Base-by-base conservation (phyloP, 2,888 invertebrate species). In the Strigamia maritima region DNA sequence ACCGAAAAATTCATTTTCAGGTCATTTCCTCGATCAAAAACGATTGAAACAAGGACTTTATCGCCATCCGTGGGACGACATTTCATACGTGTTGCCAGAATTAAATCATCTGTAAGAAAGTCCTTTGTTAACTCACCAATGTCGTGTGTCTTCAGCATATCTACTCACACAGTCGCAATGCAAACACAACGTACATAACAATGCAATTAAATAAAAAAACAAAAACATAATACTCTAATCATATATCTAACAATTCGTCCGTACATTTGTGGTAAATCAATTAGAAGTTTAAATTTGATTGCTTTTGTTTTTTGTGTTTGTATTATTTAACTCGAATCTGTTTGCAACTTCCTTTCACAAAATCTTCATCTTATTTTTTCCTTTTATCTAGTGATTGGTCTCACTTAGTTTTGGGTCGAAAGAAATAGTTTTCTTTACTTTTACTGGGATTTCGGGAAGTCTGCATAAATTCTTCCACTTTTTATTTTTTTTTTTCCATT, bases 51-150 rank as follows among this genome's bases (percentile, higher is more conserved):
- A 99, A 88, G 99, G 98, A 8, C 90, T 99, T 4, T 99, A 99
- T 88, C 92, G 99, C 83, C 99, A 99, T 88, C 99, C 99, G 0
- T 99, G 99, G 99, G 99, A 99, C 86, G 99, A 99, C 86, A 99
- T 99, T 88, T 92, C 93, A 0, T 94, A 94, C 85, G 91, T 94
- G 81, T 88, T 94, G 85, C 93, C 94, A 6, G 93, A 94, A 83
- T 79, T 82, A 65, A 81, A 80, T 78, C 80, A 80, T 19, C 19
- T 49, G 49, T 49, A 49, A 49, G 49, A 49, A 49, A 49, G 16
- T 10, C 49, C 8, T 49, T 16, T 16, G 4, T 35, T 35, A 35
- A 35, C 10, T 35, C 35, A 35, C 35, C 35, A 49, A 49, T 49
- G 49, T 49, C 7, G 6, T 14, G 16, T 14, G 49, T 49, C 49